Conservation (phyloP, 92 coral and sea anemone genomes). For the Paramuricea clavata region DNA sequence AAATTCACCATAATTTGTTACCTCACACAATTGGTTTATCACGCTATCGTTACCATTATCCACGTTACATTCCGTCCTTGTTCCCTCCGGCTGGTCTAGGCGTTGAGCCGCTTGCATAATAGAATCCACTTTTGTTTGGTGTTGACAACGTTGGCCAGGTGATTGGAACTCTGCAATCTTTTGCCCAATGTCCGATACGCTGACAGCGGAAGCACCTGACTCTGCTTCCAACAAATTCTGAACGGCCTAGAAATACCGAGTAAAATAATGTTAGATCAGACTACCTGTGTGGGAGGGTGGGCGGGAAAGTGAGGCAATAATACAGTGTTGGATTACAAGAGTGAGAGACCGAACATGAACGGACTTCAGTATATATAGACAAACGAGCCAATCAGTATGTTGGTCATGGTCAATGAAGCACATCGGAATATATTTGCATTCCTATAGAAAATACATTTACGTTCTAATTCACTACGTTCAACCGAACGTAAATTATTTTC, state of each 20-base stretch:
- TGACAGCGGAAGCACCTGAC: constrained; percentile 3
- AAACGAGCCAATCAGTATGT: background rate
- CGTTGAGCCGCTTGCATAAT: background rate
- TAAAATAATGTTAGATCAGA: background rate
- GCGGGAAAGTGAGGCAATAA: too few relatives aligned
- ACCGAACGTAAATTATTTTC: too few relatives aligned
- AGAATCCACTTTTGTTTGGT: background rate
- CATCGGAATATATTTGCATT: too few relatives aligned
- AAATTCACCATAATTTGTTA: background rate
- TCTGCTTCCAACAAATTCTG: background rate
- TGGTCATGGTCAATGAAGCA: background rate
- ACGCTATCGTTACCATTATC: background rate
- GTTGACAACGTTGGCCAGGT: background rate
- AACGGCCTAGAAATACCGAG: background rate
- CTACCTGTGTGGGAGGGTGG: too few relatives aligned
- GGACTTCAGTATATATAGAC: background rate
- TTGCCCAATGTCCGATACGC: background rate
- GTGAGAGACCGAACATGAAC: background rate
- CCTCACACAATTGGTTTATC: background rate
- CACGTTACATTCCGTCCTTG: too few relatives aligned
- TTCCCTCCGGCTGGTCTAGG: background rate
- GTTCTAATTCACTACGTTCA: too few relatives aligned
- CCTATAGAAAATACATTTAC: background rate
- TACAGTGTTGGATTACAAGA: background rate
- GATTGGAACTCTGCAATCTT: background rate